These are phyloP conservation scores for Tyria jacobaeae DNA, from an alignment of 2,888 invertebrate genomes.

Conservation along the genomic window DNA sequence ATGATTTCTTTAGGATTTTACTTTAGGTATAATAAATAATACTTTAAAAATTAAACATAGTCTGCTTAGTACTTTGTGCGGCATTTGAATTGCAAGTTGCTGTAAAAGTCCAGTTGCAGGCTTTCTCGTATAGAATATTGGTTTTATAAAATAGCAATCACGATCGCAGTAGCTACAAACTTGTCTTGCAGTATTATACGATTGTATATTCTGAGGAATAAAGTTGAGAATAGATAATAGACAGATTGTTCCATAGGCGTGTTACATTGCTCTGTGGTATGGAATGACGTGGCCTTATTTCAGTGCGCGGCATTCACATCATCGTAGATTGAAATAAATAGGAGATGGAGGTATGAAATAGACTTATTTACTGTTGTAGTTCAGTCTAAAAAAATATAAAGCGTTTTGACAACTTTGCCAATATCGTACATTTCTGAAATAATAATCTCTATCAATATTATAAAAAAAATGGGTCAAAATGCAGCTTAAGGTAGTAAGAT, in stretches of 20 bases:
- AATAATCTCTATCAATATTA: too few species aligned
- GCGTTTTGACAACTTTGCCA: too few species aligned
- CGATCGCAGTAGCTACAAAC: conserved; percentile 46
- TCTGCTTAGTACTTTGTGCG: conserved; percentile 12
- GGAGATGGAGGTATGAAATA: conserved; percentile 48
- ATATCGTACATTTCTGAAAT: too few species aligned
- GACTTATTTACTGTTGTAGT: conserved; percentile 31
- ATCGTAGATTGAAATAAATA: conserved; percentile 53
- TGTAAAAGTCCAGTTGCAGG: conserved; percentile 45
- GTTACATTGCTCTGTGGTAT: conserved; percentile 60
- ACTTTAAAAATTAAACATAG: conserved; percentile 21
- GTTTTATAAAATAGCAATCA: conserved; percentile 53
- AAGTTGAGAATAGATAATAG: conserved; percentile 45
- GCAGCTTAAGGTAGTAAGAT: too few species aligned
- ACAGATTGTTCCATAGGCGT: conserved; percentile 30
- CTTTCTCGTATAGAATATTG: conserved; percentile 47
- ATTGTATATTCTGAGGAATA: conserved; percentile 44
- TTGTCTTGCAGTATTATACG: conserved; percentile 21
- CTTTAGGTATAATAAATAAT: conserved; percentile 1
- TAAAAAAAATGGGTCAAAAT: too few species aligned
- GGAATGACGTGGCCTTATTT: conserved; percentile 77
- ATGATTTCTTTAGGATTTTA: not conserved
- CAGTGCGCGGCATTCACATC: conserved; percentile 62
- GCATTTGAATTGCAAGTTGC: conserved; percentile 32
- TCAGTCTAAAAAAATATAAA: too few species aligned